Base-by-base conservation (phyloP, 2,797 vertebrate genomes). In the Rhabdomys pumilio region DNA sequence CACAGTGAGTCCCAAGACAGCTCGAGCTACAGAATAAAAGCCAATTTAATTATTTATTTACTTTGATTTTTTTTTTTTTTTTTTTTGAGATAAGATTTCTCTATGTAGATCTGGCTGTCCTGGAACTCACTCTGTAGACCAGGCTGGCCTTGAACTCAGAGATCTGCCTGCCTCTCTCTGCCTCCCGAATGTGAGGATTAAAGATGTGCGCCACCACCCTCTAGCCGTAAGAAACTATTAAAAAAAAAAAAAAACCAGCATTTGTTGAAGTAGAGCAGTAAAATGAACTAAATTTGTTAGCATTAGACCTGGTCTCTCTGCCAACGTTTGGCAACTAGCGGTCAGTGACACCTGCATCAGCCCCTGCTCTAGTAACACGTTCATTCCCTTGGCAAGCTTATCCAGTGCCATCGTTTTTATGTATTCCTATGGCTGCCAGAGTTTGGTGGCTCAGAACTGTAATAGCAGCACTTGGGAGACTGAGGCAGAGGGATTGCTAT, bases 281-380 rank as follows among this genome's bases (percentile, higher is more conserved):
- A 93, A 94, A 97, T 69, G 75, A 95, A 90, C 57, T 26, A 90
- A 63, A 86, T 75, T 90, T 89, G 59, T 73, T 80, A 82, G 34
- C 44, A 69, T 65, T 50, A 59, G 82, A 73, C 90, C 34, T 38
- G 5, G 65, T 4, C 29, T 79, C 67, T 75, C 90, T 29, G 63
- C 67, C 57, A 84, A 34, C 24, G 29, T 34, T 17, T 20, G 38
- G 26, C 59, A 44, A 63, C 92, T 69, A 29, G 34, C 57, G 80
- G 50, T 59, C 88, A 75, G 47, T 65, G 14, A 65, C 7, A 14
- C 77, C 12, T 41, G 29, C 41, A 13, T 38, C 22, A 47, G 81
- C 81, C 38, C 38, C 26, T 77, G 59, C 53, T 80, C 19, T 89
- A 0, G 44, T 9, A 3, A 59, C 38, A 44, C 10, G 3, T 41